Conservation (phyloP, 1,140 invertebrate species). For the Chrysopa pallens region DNA sequence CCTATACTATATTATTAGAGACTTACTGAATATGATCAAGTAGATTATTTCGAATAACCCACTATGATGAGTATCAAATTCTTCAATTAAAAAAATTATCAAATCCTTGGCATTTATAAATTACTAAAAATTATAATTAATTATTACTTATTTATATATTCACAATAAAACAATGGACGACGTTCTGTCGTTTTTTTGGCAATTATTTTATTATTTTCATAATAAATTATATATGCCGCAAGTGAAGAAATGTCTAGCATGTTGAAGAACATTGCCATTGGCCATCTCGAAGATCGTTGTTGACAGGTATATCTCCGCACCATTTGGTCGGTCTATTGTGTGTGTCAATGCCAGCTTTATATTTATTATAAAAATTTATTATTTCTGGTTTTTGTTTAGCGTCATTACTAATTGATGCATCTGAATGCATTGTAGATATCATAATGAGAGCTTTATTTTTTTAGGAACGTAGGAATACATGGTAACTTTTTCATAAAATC, state of each 20-base stretch:
- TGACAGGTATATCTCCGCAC: slow-evolving; percentile 2
- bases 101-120: too few species aligned
- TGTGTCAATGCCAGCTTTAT: slow-evolving; percentile 5
- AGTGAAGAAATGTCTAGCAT: slow-evolving; percentile 11
- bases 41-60: too few species aligned
- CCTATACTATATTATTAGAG: too few species aligned
- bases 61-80: too few species aligned
- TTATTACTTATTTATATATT: too few species aligned
- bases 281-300: slow-evolving; percentile 12
- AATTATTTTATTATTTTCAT: slow-evolving; percentile 7
- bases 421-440: slow-evolving; percentile 12
- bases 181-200: too few species aligned
- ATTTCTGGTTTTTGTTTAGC: background rate
- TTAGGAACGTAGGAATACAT: slow-evolving; percentile 13
- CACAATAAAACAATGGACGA: too few species aligned
- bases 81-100: too few species aligned
- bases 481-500: slow-evolving; percentile 12
- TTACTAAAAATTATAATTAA: too few species aligned
- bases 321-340: slow-evolving; percentile 6
- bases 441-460: slow-evolving; percentile 14
- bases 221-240: slow-evolving; percentile 12
- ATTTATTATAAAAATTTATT: slow-evolving; percentile 2
- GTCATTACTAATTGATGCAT: slow-evolving; percentile 5
- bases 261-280: slow-evolving; percentile 13
- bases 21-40: too few species aligned